These are phyloP conservation scores for Tridacna crocea DNA, from an alignment of 2,888 invertebrate species.

Conservation along the genomic window DNA sequence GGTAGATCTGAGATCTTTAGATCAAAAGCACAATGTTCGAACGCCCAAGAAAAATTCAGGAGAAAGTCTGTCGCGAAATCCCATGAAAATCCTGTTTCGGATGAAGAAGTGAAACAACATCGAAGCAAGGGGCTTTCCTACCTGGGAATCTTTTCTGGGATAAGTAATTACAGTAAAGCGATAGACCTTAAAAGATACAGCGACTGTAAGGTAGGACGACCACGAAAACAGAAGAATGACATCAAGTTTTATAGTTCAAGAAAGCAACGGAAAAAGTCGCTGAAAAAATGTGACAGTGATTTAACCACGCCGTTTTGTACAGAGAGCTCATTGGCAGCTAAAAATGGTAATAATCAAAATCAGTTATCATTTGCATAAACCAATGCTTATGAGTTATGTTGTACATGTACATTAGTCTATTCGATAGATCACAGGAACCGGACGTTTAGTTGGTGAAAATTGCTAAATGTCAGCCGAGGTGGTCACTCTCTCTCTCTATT, in stretches of 20 bases:
- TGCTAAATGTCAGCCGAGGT: too few relatives aligned
- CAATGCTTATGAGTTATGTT: too few relatives aligned
- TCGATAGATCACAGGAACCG: too few relatives aligned
- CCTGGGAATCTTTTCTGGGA: constrained; percentile 9
- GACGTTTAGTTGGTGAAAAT: too few relatives aligned
- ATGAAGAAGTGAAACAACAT: neutral
- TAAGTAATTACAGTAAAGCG: constrained; percentile 19
- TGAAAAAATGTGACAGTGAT: neutral
- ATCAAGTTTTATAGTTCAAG: neutral
- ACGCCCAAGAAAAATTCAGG: too few relatives aligned
- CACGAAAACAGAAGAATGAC: constrained; percentile 3
- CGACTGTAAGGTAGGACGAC: constrained; percentile 22
- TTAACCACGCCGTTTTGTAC: too few relatives aligned
- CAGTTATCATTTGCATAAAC: too few relatives aligned
- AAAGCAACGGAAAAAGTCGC: neutral
- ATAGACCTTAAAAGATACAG: constrained; percentile 16
- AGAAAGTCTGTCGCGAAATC: neutral
- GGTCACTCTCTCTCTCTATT: too few relatives aligned
- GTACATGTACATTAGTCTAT: too few relatives aligned
- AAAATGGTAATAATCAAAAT: too few relatives aligned
- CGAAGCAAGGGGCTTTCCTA: constrained; percentile 4
- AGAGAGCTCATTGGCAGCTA: too few relatives aligned
- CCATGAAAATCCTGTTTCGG: constrained; percentile 17
- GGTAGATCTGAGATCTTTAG: neutral
- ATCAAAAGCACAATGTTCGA: neutral